These are phyloP conservation scores for Myrmophylax atrothorax DNA, from an alignment of 2,113 vertebrate genomes.

Conservation along the genomic window DNA sequence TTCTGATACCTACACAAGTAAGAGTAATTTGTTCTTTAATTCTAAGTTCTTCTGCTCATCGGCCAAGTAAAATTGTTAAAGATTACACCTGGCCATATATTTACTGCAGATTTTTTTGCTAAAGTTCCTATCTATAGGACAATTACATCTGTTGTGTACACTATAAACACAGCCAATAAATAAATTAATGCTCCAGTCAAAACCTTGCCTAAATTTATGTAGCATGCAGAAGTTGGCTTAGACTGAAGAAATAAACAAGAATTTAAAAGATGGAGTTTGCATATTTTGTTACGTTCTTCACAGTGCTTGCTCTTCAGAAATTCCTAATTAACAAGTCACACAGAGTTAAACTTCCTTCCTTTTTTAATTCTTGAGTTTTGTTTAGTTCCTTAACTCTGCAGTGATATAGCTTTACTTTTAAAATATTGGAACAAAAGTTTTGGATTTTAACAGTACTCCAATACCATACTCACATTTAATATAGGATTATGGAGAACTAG, in stretches of 20 bases:
- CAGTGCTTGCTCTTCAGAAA: neutral
- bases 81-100: neutral
- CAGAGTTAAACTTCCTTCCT: neutral
- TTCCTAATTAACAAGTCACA: neutral
- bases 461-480: neutral
- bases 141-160: neutral
- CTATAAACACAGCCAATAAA: neutral
- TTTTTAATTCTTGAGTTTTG: neutral
- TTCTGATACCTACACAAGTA: constrained; percentile 6
- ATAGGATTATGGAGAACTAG: neutral
- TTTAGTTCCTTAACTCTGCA: neutral
- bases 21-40: neutral
- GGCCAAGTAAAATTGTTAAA: neutral
- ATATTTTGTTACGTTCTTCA: neutral
- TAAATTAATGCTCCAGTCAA: neutral
- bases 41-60: neutral
- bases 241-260: neutral
- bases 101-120: neutral
- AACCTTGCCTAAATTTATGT: neutral
- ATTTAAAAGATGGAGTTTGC: neutral
- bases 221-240: neutral
- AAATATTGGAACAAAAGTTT: neutral
- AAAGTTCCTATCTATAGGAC: neutral
- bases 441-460: neutral
- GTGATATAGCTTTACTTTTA: neutral